A percentile compares a stretch with the other conserved stretches of the same genome.
Conservation (phyloP, 2,888 invertebrate genomes). For the Sarcophaga variegata region DNA sequence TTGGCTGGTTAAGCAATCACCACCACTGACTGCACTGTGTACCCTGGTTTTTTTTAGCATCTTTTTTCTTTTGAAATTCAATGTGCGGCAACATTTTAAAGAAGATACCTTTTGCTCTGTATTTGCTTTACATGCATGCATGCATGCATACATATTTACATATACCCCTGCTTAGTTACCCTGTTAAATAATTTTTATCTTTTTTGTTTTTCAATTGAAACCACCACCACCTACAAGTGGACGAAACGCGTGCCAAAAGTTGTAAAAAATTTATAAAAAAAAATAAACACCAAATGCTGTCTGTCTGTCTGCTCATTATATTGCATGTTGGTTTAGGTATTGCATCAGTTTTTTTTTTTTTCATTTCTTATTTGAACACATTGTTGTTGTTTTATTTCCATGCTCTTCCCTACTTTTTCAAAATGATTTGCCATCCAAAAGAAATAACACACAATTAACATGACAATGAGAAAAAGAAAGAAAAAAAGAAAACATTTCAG, state of each 20-base stretch:
- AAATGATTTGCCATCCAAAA: not conserved
- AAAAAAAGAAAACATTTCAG: not conserved
- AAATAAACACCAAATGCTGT: not conserved
- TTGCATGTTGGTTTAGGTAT: slow-evolving; percentile 26
- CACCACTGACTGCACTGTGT: not conserved
- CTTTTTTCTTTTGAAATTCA: not conserved
- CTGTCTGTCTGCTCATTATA: not conserved
- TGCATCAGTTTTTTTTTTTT: slow-evolving; percentile 15
- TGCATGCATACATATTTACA: too few relatives aligned
- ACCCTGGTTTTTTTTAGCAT: too few relatives aligned
- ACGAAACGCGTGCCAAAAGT: slow-evolving; percentile 62
- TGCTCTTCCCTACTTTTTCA: not conserved
- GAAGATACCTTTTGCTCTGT: not conserved
- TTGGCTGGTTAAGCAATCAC: slow-evolving; percentile 62
- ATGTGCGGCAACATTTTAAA: not conserved
- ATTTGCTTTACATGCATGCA: not conserved
- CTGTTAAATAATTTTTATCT: not conserved
- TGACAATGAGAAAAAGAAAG: not conserved
- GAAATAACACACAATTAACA: not conserved
- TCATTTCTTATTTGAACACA: slow-evolving; percentile 22
- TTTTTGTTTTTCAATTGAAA: slow-evolving; percentile 10
- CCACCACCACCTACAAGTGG: slow-evolving; percentile 56
- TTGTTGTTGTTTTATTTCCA: not conserved
- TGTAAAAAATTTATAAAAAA: slow-evolving; percentile 27
- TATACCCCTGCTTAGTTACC: slow-evolving; percentile 15